A percentile compares a stretch with the other conserved stretches of the same genome.
Evolutionary conservation across 1,140 invertebrate species (phyloP).

Genomic region (Musca vetustissima): DNA sequence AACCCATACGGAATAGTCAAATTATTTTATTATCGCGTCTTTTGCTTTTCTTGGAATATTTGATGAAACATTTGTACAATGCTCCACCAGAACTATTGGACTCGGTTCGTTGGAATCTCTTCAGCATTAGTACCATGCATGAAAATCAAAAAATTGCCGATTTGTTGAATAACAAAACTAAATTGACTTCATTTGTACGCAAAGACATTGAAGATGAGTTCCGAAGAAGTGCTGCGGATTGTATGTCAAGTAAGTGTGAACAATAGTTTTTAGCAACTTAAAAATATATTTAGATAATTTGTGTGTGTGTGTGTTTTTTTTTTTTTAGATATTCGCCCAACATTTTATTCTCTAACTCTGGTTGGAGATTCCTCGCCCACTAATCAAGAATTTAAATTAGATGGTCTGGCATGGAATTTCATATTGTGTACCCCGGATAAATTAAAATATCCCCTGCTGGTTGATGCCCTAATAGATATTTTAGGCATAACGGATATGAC

Average conservation of each 20-base stretch:
- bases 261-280: neutral
- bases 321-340: conserved; percentile 47
- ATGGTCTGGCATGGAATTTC: conserved; percentile 93
- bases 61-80: conserved; percentile 94
- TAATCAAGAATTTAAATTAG: conserved; percentile 81
- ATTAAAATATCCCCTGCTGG: conserved; percentile 82
- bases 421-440: conserved; percentile 87
- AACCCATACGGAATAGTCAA: conserved; percentile 64
- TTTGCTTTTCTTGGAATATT: conserved; percentile 89
- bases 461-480: conserved; percentile 83
- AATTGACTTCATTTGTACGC: conserved; percentile 47
- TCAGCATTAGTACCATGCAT: conserved; percentile 51
- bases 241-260: conserved; percentile 37
- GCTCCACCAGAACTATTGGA: conserved; percentile 74
- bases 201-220: conserved; percentile 81
- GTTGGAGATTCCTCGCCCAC: conserved; percentile 38
- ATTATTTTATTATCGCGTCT: conserved; percentile 81
- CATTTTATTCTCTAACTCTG: conserved; percentile 49
- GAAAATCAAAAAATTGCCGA: conserved; percentile 47
- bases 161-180: conserved; percentile 46
- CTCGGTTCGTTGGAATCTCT: conserved; percentile 65
- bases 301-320: neutral
- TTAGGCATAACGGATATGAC: conserved; percentile 70
- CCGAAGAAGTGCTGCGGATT: conserved; percentile 60
- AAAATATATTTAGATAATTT: neutral